These are phyloP conservation scores for Anthrax anthrax DNA, from an alignment of 2,888 invertebrate species.

Conservation along the genomic window DNA sequence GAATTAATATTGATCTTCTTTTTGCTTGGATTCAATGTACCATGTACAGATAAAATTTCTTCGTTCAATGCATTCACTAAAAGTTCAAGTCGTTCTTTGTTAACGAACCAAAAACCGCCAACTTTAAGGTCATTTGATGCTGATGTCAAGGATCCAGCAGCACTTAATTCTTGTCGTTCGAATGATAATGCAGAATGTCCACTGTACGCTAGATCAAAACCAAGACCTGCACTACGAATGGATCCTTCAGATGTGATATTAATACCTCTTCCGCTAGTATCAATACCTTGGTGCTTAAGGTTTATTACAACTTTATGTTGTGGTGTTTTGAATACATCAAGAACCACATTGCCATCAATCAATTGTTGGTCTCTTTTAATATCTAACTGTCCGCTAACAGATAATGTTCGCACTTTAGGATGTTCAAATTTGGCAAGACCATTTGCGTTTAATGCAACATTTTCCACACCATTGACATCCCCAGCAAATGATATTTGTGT, in stretches of 20 bases:
- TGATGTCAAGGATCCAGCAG: constrained; percentile 25
- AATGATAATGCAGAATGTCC: constrained; percentile 22
- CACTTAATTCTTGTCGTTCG: constrained; percentile 21
- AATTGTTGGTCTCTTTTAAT: constrained; percentile 29
- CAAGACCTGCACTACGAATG: constrained; percentile 36
- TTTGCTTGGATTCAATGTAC: constrained; percentile 20
- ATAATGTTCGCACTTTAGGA: constrained; percentile 44
- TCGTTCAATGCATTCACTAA: constrained; percentile 19
- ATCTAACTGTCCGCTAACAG: constrained; percentile 34
- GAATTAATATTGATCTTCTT: constrained; percentile 16
- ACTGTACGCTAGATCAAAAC: constrained; percentile 21
- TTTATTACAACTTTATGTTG: constrained; percentile 38
- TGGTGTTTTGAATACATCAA: constrained; percentile 46
- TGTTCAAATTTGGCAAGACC: constrained; percentile 50
- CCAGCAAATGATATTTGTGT: constrained; percentile 41
- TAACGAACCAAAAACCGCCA: constrained; percentile 20
- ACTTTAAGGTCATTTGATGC: constrained; percentile 24
- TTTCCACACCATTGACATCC: constrained; percentile 38
- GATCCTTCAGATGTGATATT: constrained; percentile 32
- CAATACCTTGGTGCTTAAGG: constrained; percentile 3
- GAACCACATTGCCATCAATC: constrained; percentile 32
- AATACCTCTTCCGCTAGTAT: constrained; percentile 23
- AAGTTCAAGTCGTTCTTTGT: constrained; percentile 27
- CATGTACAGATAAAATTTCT: constrained; percentile 18
- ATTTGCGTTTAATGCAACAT: constrained; percentile 35